These are phyloP conservation scores for Nycticorax nycticorax DNA, from an alignment of 2,113 vertebrate genomes.

Conservation along the genomic window DNA sequence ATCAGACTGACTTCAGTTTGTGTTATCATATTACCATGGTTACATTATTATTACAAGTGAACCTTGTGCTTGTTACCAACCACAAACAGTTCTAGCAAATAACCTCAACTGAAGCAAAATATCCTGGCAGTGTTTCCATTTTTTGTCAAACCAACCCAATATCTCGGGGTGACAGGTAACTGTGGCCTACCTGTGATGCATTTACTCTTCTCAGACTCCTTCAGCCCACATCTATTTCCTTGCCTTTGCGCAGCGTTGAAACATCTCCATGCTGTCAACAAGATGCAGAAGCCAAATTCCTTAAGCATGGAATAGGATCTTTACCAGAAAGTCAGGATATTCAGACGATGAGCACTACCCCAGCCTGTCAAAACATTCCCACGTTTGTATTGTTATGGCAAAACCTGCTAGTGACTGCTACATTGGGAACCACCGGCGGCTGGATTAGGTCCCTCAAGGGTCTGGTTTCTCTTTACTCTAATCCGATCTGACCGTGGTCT, in stretches of 20 bases:
- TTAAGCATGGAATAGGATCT: not conserved
- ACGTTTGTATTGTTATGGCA: not conserved
- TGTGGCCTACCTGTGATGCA: not conserved
- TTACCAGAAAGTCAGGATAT: not conserved
- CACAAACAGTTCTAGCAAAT: conserved; percentile 40
- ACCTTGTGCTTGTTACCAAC: conserved; percentile 45
- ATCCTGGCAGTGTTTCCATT: not conserved
- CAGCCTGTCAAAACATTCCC: not conserved
- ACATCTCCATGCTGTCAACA: not conserved
- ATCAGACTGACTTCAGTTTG: conserved; percentile 20
- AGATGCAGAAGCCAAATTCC: not conserved
- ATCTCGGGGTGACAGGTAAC: not conserved
- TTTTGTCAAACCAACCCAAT: not conserved
- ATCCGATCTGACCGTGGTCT: not conserved
- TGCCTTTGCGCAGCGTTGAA: not conserved
- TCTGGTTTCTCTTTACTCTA: not conserved
- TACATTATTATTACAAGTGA: conserved; percentile 53
- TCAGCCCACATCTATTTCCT: not conserved
- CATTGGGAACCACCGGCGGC: not conserved
- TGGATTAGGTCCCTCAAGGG: not conserved
- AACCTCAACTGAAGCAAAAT: conserved; percentile 36
- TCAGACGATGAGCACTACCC: not conserved
- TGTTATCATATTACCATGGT: conserved; percentile 56
- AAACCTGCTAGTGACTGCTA: not conserved
- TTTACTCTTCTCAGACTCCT: not conserved